Base-by-base conservation (phyloP, 2,888 invertebrate species). In the Agonopterix subpropinquella region DNA sequence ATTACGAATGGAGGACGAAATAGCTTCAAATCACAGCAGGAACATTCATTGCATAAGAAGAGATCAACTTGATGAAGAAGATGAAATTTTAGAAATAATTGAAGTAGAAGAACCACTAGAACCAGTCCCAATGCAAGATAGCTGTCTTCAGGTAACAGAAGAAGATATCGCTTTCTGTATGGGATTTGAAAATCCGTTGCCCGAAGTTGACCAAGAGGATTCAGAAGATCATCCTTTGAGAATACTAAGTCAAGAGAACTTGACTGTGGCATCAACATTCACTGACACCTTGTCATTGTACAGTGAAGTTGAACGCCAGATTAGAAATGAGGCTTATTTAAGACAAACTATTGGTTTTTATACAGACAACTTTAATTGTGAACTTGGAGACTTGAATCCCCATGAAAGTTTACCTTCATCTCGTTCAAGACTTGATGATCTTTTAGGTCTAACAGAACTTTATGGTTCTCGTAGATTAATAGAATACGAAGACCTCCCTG, bases 81-180 rank as follows among this genome's bases (percentile, higher is more conserved):
- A 94, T 67, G 93, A 93, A 73, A 92, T 94, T 55, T 80, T 94
- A 66, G 95, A 95, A 83, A 94, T 95, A 55, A 92, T 94, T 58
- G 95, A 95, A 81, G 92, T 94, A 8, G 94, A 94, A 68, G 94
- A 95, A 74, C 92, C 92, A 1, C 89, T 93, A 59, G 95, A 95
- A 76, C 94, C 94, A 9, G 96, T 96, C 11, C 95, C 95, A 45
- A 96, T 93, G 89, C 94, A 94, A 78, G 97, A 95, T 75, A 93
- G 92, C 52, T 96, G 96, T 62, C 89, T 96, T 48, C 97, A 97
- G 89, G 96, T 96, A 47, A 97, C 96, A 5, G 97, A 97, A 83
- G 97, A 97, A 81, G 97, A 97, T 71, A 97, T 97, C 54, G 95
- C 96, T 4, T 90, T 93, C 48, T 95, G 96, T 65, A 96, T 96